Percentiles rank a stretch among this genome's conserved stretches.
Evolutionary conservation across 2,888 invertebrate species (phyloP).

Genomic region (Orthosia gracilis): DNA sequence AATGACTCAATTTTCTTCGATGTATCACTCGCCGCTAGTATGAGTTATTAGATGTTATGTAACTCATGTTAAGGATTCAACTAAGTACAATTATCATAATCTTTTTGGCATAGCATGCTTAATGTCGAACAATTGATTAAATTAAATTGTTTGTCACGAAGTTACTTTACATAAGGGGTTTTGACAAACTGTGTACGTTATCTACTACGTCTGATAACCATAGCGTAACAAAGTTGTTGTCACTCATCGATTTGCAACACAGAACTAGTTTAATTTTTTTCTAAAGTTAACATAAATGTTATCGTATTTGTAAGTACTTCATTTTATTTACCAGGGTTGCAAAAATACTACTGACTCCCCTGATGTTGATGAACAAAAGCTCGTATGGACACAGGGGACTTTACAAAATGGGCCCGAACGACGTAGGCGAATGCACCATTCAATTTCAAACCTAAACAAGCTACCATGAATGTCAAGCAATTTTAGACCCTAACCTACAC

Average conservation of each 20-base stretch:
- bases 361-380: slow-evolving; percentile 21
- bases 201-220: slow-evolving; percentile 26
- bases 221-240: slow-evolving; percentile 45
- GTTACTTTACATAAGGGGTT: neutral
- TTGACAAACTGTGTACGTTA: slow-evolving; percentile 14
- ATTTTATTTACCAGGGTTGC: neutral
- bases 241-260: slow-evolving; percentile 45
- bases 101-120: neutral
- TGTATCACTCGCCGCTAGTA: neutral
- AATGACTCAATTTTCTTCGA: slow-evolving; percentile 29
- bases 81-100: neutral
- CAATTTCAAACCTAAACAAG: slow-evolving; percentile 42
- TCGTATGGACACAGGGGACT: slow-evolving; percentile 24
- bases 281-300: neutral
- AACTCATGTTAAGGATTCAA: neutral
- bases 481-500: slow-evolving; percentile 20
- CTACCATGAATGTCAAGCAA: slow-evolving; percentile 2
- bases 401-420: slow-evolving; percentile 37
- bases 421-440: slow-evolving; percentile 51
- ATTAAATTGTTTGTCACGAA: slow-evolving; percentile 18
- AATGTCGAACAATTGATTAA: slow-evolving; percentile 5
- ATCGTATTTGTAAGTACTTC: neutral
- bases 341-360: slow-evolving; percentile 2
- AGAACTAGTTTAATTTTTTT: slow-evolving; percentile 18
- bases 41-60: neutral